Evolutionary conservation across 1,140 invertebrate genomes (phyloP).

Genomic region (Pteromalus puparum): DNA sequence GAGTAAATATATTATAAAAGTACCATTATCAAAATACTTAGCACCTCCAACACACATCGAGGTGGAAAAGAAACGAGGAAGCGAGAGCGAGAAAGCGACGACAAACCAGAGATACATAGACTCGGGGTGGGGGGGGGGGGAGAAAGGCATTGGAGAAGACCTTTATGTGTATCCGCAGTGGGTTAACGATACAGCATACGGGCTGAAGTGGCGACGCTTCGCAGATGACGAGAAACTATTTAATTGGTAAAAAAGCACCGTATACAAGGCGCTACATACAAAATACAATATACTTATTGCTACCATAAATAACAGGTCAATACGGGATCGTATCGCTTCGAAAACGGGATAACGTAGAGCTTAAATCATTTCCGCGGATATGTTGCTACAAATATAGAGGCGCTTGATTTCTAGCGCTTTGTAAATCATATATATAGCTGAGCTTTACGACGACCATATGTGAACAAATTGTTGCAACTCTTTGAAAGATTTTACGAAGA

Average conservation of each 20-base stretch:
- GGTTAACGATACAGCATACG: not conserved
- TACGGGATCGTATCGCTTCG: too few species aligned
- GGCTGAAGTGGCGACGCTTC: slow-evolving; percentile 31
- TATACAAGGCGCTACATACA: not conserved
- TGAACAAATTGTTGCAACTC: not conserved
- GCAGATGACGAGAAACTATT: slow-evolving; percentile 27
- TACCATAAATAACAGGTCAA: too few species aligned
- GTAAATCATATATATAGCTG: not conserved
- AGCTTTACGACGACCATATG: too few species aligned
- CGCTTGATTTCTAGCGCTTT: not conserved
- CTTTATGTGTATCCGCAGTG: not conserved
- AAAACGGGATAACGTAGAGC: too few species aligned
- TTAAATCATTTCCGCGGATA: too few species aligned
- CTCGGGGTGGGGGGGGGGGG: not conserved
- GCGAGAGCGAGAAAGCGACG: slow-evolving; percentile 42
- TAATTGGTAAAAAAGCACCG: not conserved
- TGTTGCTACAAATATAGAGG: too few species aligned
- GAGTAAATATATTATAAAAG: not conserved
- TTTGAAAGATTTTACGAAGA: not conserved
- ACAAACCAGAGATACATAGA: not conserved
- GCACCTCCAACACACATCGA: not conserved
- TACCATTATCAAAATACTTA: not conserved
- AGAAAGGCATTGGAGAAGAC: slow-evolving; percentile 32
- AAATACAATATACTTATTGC: not conserved
- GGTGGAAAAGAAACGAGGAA: slow-evolving; percentile 41